Evolutionary conservation across 2,888 invertebrate genomes (phyloP), one percentile per base, ranked within the genome.

Genomic region (Allophyes oxyacanthae): DNA sequence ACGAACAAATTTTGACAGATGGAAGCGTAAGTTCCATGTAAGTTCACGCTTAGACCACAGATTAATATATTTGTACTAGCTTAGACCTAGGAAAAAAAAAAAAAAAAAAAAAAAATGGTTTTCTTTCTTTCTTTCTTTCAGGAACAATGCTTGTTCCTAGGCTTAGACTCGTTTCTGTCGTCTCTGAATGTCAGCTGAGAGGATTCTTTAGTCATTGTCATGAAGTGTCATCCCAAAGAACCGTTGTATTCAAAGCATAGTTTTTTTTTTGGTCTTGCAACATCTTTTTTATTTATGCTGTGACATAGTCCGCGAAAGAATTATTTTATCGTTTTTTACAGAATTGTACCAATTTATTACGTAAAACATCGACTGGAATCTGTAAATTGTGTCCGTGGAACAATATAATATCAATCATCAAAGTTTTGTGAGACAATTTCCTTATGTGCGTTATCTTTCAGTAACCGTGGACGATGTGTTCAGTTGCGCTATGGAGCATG

Each of bases 401-500:
- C 44, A 26, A 45, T 50, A 61, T 7, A 67, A 51, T 43, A 65
- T 48, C 50, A 52, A 14, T 44, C 36, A 41, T 57, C 49, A 48
- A 41, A 50, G 33, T 57, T 68, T 62, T 45, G 55, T 71, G 53
- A 44, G 46, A 48, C 46, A 55, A 62, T 60, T 43, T 52, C 28
- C 44, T 46, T 72, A 48, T 40, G 60, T 59, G 52, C 53, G 55
- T 68, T 74, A 74, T 76, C 69, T 64, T 61, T 61, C 49, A 62
- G 64, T 66, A 65, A 64, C 63, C 49, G 64, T 75, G 72, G 70
- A 84, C 77, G 77, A 87, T 86, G 87, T 81, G 72, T 80, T 65
- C 65, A 62, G 75, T 79, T 83, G 84, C 77, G 80, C 84, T 83
- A 75, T 85, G 81, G 83, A 85, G 84, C 84, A 84, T 89, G 84